These are phyloP conservation scores for Merodon equestris DNA, from an alignment of 2,888 invertebrate species.

Conservation along the genomic window DNA sequence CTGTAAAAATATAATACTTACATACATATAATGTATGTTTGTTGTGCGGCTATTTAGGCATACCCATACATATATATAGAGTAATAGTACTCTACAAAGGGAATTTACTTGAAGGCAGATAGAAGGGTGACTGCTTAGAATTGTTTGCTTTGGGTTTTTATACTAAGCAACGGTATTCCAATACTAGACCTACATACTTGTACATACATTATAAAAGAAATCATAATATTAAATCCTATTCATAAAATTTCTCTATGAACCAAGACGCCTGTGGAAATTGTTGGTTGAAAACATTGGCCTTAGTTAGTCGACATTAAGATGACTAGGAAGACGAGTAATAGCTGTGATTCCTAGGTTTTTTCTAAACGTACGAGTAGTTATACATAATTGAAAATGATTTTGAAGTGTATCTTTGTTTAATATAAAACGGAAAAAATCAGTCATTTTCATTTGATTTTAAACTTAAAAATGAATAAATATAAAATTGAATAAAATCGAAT, in stretches of 20 bases:
- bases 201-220: constrained; percentile 29
- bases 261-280: constrained; percentile 1
- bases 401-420: no score
- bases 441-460: no score
- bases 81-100: constrained; percentile 18
- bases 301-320: constrained; percentile 17
- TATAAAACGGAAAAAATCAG: no score
- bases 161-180: constrained; percentile 46
- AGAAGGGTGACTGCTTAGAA: constrained; percentile 40
- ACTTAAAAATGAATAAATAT: no score
- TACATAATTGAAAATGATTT: no score
- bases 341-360: no score
- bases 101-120: constrained; percentile 22
- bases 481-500: not conserved
- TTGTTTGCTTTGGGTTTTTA: constrained; percentile 57
- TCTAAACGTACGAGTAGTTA: no score
- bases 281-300: constrained; percentile 16
- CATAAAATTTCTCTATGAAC: not conserved
- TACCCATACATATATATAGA: constrained; percentile 20
- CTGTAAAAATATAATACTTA: no score
- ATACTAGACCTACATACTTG: no score
- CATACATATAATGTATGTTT: constrained; percentile 9
- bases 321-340: no score
- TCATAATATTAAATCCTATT: constrained; percentile 39
- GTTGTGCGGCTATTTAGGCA: no score